phyloP scores from a whole-genome alignment of 2,113 vertebrate species.

The Atractosteus spatula region DNA sequence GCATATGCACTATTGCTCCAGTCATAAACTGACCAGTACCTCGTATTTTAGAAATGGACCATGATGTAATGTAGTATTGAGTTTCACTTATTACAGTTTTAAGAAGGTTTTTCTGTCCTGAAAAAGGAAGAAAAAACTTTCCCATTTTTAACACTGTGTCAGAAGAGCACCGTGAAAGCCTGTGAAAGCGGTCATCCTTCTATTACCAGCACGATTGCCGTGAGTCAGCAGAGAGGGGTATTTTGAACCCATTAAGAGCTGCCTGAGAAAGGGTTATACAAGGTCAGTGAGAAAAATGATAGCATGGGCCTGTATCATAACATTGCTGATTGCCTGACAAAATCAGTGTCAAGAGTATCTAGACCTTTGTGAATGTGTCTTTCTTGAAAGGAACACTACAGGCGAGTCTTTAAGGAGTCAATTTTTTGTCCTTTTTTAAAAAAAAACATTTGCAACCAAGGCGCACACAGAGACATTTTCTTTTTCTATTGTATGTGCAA shows the following conservation, averaged over 20 bases:
- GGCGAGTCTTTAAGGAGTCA: neutral
- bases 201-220: neutral
- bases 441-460: no score
- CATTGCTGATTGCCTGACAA: neutral
- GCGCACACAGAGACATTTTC: no score
- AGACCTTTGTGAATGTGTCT: neutral
- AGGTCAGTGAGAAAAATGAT: neutral
- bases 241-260: slow-evolving; percentile 1
- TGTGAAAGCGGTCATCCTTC: neutral
- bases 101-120: neutral
- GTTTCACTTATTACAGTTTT: neutral
- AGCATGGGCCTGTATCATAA: neutral
- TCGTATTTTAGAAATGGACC: no score
- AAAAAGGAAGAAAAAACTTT: neutral
- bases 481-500: no score
- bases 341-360: neutral
- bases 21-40: no score
- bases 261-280: neutral
- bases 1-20: no score
- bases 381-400: neutral
- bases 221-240: neutral
- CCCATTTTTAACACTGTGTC: neutral
- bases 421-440: neutral
- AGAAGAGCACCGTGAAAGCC: neutral
- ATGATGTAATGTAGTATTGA: neutral